Evolutionary conservation across 92 coral and sea anemone species (phyloP).

Genomic region (Palythoa grandiflora): DNA sequence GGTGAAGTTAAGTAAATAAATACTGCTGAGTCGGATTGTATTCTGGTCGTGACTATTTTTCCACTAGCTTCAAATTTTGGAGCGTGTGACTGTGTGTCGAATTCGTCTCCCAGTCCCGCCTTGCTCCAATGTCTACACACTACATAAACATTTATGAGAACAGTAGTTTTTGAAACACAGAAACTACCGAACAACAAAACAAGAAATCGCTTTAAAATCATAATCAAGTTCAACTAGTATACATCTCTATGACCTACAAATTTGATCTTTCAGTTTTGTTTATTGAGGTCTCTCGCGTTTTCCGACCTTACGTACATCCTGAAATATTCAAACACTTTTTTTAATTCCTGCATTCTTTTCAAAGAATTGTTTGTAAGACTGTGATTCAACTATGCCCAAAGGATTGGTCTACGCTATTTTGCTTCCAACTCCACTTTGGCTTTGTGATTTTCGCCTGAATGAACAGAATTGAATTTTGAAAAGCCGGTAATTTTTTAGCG

Average conservation of each 20-base stretch:
- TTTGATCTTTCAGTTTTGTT: not conserved
- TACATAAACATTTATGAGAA: not conserved
- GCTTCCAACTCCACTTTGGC: not conserved
- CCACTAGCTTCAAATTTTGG: not conserved
- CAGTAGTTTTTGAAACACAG: not conserved
- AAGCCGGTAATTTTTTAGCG: slow-evolving; percentile 14
- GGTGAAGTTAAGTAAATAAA: slow-evolving; percentile 35
- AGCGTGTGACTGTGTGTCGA: not conserved
- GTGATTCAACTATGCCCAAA: not conserved
- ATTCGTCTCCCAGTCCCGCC: not conserved
- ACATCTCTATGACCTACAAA: slow-evolving; percentile 27
- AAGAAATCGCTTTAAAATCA: not conserved
- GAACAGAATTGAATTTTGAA: not conserved
- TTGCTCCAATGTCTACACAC: not conserved
- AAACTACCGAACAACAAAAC: not conserved
- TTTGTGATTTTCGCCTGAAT: not conserved
- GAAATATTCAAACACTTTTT: not conserved
- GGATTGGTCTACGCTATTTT: not conserved
- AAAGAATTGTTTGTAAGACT: not conserved
- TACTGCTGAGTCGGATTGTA: not conserved
- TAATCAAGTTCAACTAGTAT: not conserved
- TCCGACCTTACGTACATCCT: not conserved
- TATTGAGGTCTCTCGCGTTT: not conserved
- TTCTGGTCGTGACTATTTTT: not conserved
- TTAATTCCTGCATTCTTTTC: not conserved